Base-by-base conservation (phyloP, 2,797 vertebrate species). In the Lithobates pipiens region DNA sequence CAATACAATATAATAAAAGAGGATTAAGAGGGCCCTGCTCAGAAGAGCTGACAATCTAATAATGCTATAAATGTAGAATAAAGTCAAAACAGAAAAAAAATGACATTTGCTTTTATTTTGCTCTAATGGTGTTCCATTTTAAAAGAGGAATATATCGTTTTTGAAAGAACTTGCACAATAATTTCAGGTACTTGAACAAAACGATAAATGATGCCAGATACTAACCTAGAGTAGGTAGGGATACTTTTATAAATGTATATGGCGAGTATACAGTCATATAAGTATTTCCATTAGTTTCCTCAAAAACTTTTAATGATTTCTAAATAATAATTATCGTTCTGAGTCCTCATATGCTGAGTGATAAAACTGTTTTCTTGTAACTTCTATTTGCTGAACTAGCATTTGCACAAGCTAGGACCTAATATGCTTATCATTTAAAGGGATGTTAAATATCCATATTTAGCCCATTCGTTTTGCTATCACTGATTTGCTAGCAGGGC, bases 371-470 rank as follows among this genome's bases (percentile, higher is more conserved):
- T 39, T n/a, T 44, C 54, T 39, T 80, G 46, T 57, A n/a, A 36
- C 44, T 57, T 13, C 29, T 73, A 29, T 80, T 80, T 81, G 46
- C 34, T 72, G 21, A 72, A 39, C 29, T 32, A 21, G 50, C 27
- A 34, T 46, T 36, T 81, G 71, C 10, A 65, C 57, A 73, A 34
- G 16, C 69, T 21, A 29, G 27, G 50, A 27, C 54, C 54, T 73
- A 61, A 44, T 82, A 39, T 73, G 54, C 70, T 44, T 54, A 36
- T 50, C 50, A 61, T 71, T 71, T n/a, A 25, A 34, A 50, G 46
- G 71, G 50, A 36, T 73, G 36, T 81, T 73, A 81, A 84, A 78
- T 50, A 72, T 11, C 36, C 69, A 85, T 73, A 74, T 78, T 85
- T 67, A 78, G 32, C 29, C 32, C 50, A 79, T 85, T 44, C 46